phyloP scores from a whole-genome alignment of 2,113 vertebrate genomes.

The Addax nasomaculatus region DNA sequence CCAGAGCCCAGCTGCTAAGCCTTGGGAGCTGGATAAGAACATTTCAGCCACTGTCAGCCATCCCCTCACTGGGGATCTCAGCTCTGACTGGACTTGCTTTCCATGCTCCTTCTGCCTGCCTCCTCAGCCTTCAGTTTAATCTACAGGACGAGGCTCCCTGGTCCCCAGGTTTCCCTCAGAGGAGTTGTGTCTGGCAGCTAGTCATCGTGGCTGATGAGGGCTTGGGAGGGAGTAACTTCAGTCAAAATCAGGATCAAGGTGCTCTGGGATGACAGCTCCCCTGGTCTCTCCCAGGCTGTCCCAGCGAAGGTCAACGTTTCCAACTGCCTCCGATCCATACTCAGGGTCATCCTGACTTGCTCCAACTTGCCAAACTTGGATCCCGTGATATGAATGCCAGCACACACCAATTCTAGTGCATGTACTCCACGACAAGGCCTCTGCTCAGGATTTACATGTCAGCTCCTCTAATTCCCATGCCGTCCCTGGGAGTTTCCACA shows the following conservation, averaged over 20 bases:
- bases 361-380: neutral
- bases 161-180: neutral
- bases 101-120: neutral
- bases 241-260: neutral
- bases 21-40: neutral
- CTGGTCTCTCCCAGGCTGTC: neutral
- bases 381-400: neutral
- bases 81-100: neutral
- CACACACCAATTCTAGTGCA: accelerated
- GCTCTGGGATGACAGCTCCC: neutral
- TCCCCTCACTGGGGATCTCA: neutral
- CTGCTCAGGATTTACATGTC: accelerated
- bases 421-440: accelerated
- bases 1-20: neutral
- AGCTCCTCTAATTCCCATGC: neutral
- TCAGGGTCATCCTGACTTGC: neutral
- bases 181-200: neutral
- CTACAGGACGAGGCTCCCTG: neutral
- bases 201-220: neutral
- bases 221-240: neutral
- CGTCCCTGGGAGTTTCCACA: neutral
- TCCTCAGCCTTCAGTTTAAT: neutral
- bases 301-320: neutral
- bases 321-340: neutral
- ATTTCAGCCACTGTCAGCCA: neutral